Evolutionary conservation across 2,888 invertebrate genomes (phyloP).

Genomic region (Cacoxenus indagator): DNA sequence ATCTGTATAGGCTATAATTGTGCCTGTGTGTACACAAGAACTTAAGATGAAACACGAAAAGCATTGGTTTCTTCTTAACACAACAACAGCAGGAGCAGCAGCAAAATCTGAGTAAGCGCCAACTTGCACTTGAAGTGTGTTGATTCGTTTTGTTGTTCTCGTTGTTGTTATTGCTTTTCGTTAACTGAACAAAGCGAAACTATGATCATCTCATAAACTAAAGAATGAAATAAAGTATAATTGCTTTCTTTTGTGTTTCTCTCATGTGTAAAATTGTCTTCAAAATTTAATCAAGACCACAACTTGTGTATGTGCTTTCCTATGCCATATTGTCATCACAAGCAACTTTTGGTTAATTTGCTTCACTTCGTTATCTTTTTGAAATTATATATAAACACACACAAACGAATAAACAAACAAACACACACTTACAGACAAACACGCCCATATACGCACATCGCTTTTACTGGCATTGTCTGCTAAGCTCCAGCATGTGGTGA

Average conservation of each 20-base stretch:
- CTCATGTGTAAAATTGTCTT: constrained; percentile 30
- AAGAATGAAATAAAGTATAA: constrained; percentile 28
- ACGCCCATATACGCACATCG: not conserved
- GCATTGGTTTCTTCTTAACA: too few relatives aligned
- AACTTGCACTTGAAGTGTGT: not conserved
- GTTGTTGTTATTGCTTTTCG: not conserved
- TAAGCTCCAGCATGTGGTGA: constrained; percentile 22
- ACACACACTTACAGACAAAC: not conserved
- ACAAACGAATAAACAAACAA: not conserved
- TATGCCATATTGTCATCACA: constrained; percentile 4
- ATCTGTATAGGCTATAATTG: too few relatives aligned
- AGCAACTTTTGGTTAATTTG: constrained; percentile 10
- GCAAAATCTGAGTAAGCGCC: too few relatives aligned
- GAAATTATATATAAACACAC: constrained; percentile 5
- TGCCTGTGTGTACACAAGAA: too few relatives aligned
- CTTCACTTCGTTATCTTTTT: not conserved
- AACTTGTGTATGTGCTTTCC: not conserved
- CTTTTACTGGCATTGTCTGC: constrained; percentile 7
- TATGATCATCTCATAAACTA: constrained; percentile 21
- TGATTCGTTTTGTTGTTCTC: not conserved
- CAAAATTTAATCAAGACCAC: constrained; percentile 31
- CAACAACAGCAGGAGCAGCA: too few relatives aligned
- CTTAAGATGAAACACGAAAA: too few relatives aligned
- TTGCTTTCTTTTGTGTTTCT: constrained; percentile 27
- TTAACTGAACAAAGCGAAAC: not conserved